phyloP scores from a whole-genome alignment of 2,113 vertebrate species.

The Acanthochromis polyacanthus region DNA sequence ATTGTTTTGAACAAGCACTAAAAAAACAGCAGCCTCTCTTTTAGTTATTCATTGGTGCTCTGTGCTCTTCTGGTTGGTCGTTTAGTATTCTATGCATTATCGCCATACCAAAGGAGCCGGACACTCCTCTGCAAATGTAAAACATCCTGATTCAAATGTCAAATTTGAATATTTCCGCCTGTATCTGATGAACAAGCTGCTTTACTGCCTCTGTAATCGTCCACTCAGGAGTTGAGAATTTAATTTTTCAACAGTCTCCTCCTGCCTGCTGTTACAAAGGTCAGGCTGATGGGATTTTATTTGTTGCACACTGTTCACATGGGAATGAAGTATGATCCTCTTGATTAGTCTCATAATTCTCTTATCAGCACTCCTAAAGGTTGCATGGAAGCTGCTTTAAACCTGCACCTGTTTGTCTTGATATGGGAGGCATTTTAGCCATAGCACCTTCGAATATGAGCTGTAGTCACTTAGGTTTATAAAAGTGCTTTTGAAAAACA shows the following conservation, averaged over 20 bases:
- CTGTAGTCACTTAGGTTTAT: background rate
- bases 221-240: conserved; percentile 56
- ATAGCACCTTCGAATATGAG: background rate
- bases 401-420: conserved; percentile 55
- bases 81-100: conserved; percentile 56
- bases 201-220: conserved; percentile 66
- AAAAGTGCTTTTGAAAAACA: background rate
- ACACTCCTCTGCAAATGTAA: conserved; percentile 56
- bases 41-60: background rate
- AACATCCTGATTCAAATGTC: conserved; percentile 75
- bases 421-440: conserved; percentile 7
- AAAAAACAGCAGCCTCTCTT: conserved; percentile 8
- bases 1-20: conserved; percentile 24
- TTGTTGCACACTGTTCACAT: conserved; percentile 67
- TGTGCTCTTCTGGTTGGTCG: background rate
- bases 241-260: conserved; percentile 45
- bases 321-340: conserved; percentile 61
- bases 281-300: conserved; percentile 67
- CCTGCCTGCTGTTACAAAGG: conserved; percentile 63
- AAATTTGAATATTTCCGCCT: conserved; percentile 71
- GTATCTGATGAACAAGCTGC: conserved; percentile 69
- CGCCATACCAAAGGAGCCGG: conserved; percentile 14
- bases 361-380: conserved; percentile 67
- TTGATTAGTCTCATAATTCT: conserved; percentile 69
- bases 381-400: conserved; percentile 58